Percentiles rank a stretch among this genome's conserved stretches.
Evolutionary conservation across 2,888 invertebrate genomes (phyloP).

Genomic region (Sturmia bella): DNA sequence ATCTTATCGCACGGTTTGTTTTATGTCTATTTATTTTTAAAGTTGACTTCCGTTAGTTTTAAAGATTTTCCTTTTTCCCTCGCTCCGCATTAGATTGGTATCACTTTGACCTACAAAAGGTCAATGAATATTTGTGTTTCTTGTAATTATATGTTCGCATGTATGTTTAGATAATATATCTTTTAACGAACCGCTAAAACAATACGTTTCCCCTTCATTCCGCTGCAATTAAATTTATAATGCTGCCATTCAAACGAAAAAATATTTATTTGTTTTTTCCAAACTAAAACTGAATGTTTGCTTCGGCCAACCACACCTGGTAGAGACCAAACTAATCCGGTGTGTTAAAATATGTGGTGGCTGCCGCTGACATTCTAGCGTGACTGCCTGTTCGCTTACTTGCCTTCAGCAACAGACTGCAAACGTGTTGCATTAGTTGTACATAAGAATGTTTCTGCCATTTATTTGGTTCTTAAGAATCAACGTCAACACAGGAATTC

Average conservation of each 20-base stretch:
- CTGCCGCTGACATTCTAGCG: neutral
- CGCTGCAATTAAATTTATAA: slow-evolving; percentile 28
- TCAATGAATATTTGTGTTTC: slow-evolving; percentile 34
- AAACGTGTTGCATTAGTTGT: neutral
- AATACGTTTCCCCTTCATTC: neutral
- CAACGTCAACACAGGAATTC: slow-evolving; percentile 37
- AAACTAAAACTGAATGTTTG: slow-evolving; percentile 36
- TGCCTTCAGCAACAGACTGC: neutral
- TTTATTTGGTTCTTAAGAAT: slow-evolving; percentile 33
- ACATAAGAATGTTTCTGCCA: slow-evolving; percentile 10
- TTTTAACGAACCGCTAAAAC: neutral
- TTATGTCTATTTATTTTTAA: neutral
- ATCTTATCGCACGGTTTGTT: neutral
- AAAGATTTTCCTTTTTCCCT: neutral
- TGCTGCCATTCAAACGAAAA: neutral
- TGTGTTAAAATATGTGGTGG: slow-evolving; percentile 15
- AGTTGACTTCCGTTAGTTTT: slow-evolving; percentile 30
- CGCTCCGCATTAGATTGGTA: slow-evolving; percentile 8
- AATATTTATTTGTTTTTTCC: neutral
- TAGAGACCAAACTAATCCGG: slow-evolving; percentile 30
- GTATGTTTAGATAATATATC: neutral
- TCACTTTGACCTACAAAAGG: slow-evolving; percentile 18
- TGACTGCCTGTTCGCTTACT: slow-evolving; percentile 14
- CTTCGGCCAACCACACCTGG: slow-evolving; percentile 59
- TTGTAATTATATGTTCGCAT: slow-evolving; percentile 32